phyloP scores from a whole-genome alignment of 2,797 vertebrate genomes.

The Bufotes viridis region DNA sequence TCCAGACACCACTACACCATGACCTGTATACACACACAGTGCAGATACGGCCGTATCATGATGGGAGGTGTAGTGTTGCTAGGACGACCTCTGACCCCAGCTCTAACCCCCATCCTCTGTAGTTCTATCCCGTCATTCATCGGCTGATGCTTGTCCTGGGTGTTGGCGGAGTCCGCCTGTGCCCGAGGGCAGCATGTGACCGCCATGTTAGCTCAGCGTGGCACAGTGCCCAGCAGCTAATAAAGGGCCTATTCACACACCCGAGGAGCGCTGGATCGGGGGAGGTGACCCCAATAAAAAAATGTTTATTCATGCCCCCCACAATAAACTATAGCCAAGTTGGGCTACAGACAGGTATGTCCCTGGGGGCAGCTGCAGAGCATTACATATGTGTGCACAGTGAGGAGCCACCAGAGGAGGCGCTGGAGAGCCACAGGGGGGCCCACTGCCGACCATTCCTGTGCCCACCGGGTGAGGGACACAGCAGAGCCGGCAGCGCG shows the following conservation, averaged over 20 bases:
- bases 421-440: too few relatives aligned
- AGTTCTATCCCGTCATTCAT: background rate
- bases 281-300: background rate
- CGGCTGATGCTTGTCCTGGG: background rate
- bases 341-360: too few relatives aligned
- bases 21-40: background rate
- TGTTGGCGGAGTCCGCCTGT: background rate
- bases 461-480: too few relatives aligned
- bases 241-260: constrained; percentile 9
- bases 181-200: background rate
- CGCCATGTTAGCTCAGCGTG: background rate
- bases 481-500: too few relatives aligned
- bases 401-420: too few relatives aligned
- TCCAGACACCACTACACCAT: background rate
- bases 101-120: background rate
- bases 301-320: background rate
- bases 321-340: too few relatives aligned
- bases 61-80: too few relatives aligned
- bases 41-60: background rate
- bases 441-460: too few relatives aligned
- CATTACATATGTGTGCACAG: too few relatives aligned
- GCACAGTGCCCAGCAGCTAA: background rate
- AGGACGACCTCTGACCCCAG: background rate
- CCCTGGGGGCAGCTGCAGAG: too few relatives aligned
- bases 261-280: background rate